These are phyloP conservation scores for Venturia canescens DNA, from an alignment of 1,140 invertebrate species.

Conservation along the genomic window DNA sequence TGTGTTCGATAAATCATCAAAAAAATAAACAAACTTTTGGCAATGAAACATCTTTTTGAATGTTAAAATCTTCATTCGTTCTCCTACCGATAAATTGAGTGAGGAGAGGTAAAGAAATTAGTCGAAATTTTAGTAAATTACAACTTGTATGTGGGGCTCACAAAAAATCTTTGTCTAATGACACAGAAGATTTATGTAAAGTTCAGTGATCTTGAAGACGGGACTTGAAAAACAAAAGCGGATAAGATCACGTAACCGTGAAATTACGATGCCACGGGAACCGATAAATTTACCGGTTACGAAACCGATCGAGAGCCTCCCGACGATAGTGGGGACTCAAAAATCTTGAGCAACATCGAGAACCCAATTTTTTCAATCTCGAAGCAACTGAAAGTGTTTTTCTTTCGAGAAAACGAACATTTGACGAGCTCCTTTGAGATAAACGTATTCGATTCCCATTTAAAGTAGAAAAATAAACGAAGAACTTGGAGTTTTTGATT, in stretches of 20 bases:
- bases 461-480: too few relatives aligned
- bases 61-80: not conserved
- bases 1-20: not conserved
- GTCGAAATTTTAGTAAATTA: not conserved
- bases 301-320: not conserved
- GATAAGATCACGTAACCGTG: constrained; percentile 23
- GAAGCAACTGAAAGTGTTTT: too few relatives aligned
- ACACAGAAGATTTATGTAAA: not conserved
- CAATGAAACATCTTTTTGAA: too few relatives aligned
- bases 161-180: too few relatives aligned
- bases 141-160: too few relatives aligned
- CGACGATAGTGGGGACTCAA: not conserved
- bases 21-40: too few relatives aligned
- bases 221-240: not conserved
- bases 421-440: too few relatives aligned
- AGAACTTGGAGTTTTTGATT: too few relatives aligned
- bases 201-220: constrained; percentile 6
- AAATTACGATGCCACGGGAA: constrained; percentile 39
- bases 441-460: too few relatives aligned
- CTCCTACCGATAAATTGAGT: not conserved
- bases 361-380: not conserved
- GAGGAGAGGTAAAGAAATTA: not conserved
- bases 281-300: constrained; percentile 35
- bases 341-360: too few relatives aligned
- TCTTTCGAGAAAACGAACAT: not conserved